A percentile compares a stretch with the other conserved stretches of the same genome.
These are phyloP conservation scores for Sphaerophoria rueppellii DNA, from an alignment of 2,888 invertebrate genomes.

Conservation along the genomic window DNA sequence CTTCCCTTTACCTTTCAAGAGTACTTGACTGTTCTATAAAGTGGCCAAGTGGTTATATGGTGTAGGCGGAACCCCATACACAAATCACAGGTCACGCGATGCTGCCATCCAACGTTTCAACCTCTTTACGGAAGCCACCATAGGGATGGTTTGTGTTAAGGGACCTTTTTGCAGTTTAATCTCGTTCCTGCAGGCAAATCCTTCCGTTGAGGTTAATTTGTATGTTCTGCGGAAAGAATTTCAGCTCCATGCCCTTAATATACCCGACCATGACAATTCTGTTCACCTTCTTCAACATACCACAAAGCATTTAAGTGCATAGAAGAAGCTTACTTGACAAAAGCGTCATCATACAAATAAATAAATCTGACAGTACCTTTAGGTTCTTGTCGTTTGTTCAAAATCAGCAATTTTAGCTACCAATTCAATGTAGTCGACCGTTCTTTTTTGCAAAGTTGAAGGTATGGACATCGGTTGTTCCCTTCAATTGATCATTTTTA, in stretches of 20 bases:
- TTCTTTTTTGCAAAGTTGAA: background rate
- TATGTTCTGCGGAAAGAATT: constrained; percentile 28
- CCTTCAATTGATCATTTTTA: constrained; percentile 64
- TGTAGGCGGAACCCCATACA: constrained; percentile 48
- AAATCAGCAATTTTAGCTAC: constrained; percentile 6
- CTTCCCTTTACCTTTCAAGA: constrained; percentile 28
- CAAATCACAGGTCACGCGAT: constrained; percentile 51
- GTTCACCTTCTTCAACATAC: background rate
- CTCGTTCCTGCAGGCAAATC: constrained; percentile 22
- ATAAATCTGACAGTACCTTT: constrained; percentile 24
- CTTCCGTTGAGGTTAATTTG: constrained; percentile 42
- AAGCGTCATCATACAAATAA: constrained; percentile 19
- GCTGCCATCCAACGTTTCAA: constrained; percentile 8
- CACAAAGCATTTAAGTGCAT: background rate
- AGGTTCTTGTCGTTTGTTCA: constrained; percentile 1
- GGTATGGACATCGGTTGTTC: constrained; percentile 11
- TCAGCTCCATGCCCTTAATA: constrained; percentile 7
- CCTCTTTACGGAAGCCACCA: background rate
- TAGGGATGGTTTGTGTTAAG: background rate
- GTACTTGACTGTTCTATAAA: constrained; percentile 31
- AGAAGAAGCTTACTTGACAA: constrained; percentile 9
- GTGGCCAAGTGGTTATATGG: constrained; percentile 33
- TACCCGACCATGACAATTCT: background rate
- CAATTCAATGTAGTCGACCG: constrained; percentile 6
- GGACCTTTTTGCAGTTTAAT: constrained; percentile 39